phyloP scores from a whole-genome alignment of 2,888 invertebrate genomes.

The Mimumesa dahlbomi region DNA sequence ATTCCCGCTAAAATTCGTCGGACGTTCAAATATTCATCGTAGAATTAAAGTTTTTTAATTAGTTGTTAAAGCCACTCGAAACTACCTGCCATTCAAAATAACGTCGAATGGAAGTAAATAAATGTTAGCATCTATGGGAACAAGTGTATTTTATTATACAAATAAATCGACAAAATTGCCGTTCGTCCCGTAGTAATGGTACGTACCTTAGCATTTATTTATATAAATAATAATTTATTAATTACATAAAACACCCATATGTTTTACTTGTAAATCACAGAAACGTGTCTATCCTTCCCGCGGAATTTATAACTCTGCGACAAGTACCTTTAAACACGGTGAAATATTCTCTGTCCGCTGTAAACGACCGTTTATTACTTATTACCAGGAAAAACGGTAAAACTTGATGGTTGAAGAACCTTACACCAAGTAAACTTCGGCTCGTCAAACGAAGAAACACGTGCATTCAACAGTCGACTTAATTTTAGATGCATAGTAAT shows the following conservation, averaged over 20 bases:
- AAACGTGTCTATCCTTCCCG: too few relatives aligned
- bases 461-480: conserved; percentile 12
- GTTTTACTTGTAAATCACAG: too few relatives aligned
- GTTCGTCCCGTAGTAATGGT: too few relatives aligned
- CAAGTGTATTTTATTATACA: conserved; percentile 1
- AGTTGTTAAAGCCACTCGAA: conserved; percentile 21
- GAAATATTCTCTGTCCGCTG: background rate
- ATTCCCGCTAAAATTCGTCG: too few relatives aligned
- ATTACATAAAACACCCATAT: too few relatives aligned
- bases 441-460: background rate
- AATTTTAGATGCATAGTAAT: conserved; percentile 18
- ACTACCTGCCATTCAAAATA: conserved; percentile 30
- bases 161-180: conserved; percentile 13
- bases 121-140: background rate
- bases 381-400: background rate
- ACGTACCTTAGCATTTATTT: too few relatives aligned
- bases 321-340: too few relatives aligned
- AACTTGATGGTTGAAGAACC: background rate
- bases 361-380: background rate
- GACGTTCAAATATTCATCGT: too few relatives aligned
- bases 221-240: too few relatives aligned
- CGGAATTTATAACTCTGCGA: too few relatives aligned
- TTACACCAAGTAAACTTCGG: background rate
- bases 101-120: background rate
- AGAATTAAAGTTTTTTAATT: conserved; percentile 27